Conservation (phyloP, 2,888 invertebrate genomes). For the Microctonus aethiopoides region DNA sequence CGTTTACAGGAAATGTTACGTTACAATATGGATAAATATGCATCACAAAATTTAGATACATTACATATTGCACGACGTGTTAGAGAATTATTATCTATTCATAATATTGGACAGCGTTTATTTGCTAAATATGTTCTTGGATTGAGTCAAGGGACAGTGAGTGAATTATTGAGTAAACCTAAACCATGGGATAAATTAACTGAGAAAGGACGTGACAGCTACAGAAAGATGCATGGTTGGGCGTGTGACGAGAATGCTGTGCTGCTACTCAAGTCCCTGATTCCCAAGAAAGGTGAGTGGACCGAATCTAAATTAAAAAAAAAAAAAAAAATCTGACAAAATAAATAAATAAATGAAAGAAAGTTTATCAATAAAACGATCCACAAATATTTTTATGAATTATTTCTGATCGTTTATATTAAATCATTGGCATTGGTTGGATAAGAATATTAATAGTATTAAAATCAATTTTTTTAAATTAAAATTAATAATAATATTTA, state of each 20-base stretch:
- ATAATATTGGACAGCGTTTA: constrained; percentile 98
- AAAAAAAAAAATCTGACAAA: neutral
- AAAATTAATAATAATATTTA: neutral
- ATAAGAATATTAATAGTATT: neutral
- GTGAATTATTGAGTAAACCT: constrained; percentile 97
- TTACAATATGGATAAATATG: constrained; percentile 96
- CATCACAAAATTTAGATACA: constrained; percentile 94
- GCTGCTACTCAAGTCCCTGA: constrained; percentile 95
- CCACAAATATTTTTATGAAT: neutral
- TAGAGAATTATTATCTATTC: constrained; percentile 91
- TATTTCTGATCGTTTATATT: neutral
- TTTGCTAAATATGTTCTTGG: constrained; percentile 99
- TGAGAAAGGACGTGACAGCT: constrained; percentile 98
- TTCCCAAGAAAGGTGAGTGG: constrained; percentile 95
- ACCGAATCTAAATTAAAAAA: constrained; percentile 1
- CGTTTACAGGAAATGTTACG: constrained; percentile 91
- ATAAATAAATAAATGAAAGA: neutral
- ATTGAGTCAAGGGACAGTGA: constrained; percentile 96
- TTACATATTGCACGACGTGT: constrained; percentile 92
- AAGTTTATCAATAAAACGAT: no score
- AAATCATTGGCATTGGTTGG: constrained; percentile 29
- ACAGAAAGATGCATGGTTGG: constrained; percentile 99
- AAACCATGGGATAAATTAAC: constrained; percentile 99
- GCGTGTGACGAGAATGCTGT: constrained; percentile 98
- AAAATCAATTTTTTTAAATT: neutral